Evolutionary conservation across 1,140 invertebrate species (phyloP), one percentile per base, ranked within the genome.

Genomic region (Monomorium pharaonis): DNA sequence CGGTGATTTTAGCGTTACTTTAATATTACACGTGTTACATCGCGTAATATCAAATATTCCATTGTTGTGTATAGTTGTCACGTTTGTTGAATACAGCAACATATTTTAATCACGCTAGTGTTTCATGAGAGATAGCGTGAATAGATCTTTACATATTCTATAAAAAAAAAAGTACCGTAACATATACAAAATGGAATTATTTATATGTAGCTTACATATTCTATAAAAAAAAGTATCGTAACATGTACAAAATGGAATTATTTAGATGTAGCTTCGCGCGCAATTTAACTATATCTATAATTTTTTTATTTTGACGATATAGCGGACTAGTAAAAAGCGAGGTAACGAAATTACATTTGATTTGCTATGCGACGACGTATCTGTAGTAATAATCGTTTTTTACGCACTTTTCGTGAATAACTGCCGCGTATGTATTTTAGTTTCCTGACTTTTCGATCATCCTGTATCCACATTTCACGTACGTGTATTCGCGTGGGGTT

Each of bases 391-490:
- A 76, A 58, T 24, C 27, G 16, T 42, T 70, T 72, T 58, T 74
- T 58, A 33, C 37, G 27, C 51, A 47, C 14, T 72, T 47, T 56
- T 42, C 4, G 30, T 74, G 56, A 81, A 44, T 83, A 83, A 27
- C 24, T 42, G 18, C 16, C 18, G 44, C 24, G 51, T 74, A 47
- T 44, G 21, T 42, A 21, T 47, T 42, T 58, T 24, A 72, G 67
- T 74, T 60, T 83, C 67, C 67, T 83, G 78, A 83, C 78, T 83
- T 83, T 58, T 83, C 65, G 78, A 83, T 83, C 67, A 74, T 83
- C 54, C 78, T 83, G 67, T 83, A 83, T 74, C 42, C 27, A 44
- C 42, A 58, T 72, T 74, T 74, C 67, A 21, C 37, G 72, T 84
- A 83, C 56, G 42, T 84, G 30, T 77, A 86, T 75, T 70, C 47